Base-by-base conservation (phyloP, 2,888 invertebrate species). In the Nomada fucata region DNA sequence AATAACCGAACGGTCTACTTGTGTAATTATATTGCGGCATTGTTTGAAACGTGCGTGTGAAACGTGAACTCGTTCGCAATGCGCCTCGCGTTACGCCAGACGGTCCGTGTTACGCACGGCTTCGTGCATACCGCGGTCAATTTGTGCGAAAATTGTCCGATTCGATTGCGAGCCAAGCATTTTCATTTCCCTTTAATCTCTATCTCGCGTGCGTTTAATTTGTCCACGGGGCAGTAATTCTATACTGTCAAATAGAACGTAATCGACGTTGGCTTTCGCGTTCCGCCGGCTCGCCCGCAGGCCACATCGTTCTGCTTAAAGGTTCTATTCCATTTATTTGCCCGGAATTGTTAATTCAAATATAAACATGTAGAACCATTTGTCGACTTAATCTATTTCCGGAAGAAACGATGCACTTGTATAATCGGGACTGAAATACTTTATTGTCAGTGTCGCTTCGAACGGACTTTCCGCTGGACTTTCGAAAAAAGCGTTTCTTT, bases 161-260 rank as follows among this genome's bases (percentile, higher is more conserved):
- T 79, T 79, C 79, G 61, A 79, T 71, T 79, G 61, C 63, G 44
- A 71, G 63, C 57, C 36, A 36, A 36, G 36, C 36, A 36, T 36
- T 67, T 79, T 79, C 61, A 75, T 76, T 76, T 73, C 23, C 61
- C 23, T 73, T 72, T 75, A 82, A 83, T 82, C 73, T 73, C 82
- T 70, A 67, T 73, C 59, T 72, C 47, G 50, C 61, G 55, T 57
- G 59, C 55, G 65, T 59, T 79, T 52, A 68, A 73, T 29, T 68
- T 60, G 52, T 36, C 53, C 36, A 13, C 11, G 61, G 26, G 23
- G 57, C 44, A 47, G 76, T 76, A 82, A 82, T 84, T 84, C 70
- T 73, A 53, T 60, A 11, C 26, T 15, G 9, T 52, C 44, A 69
- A 79, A 79, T 83, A 61, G 57, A 68, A n/a, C 44, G 53, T 57